These are phyloP conservation scores for Diadema setosum DNA, from an alignment of 35 echinoderm and acorn worm genomes.

Conservation along the genomic window DNA sequence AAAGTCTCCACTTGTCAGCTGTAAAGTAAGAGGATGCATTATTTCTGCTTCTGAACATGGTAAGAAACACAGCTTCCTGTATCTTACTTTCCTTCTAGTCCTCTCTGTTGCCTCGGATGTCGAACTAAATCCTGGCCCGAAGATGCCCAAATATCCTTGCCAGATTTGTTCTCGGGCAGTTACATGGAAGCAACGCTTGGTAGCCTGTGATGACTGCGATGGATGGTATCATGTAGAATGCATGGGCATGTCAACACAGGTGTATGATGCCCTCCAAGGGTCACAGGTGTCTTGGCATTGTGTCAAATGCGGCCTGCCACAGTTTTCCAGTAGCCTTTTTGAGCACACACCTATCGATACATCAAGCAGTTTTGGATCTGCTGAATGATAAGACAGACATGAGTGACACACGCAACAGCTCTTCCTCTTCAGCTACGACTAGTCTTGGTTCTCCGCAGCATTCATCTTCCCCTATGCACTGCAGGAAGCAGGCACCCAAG, in stretches of 20 bases:
- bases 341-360: neutral
- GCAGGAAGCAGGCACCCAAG: neutral
- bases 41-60: too few species aligned
- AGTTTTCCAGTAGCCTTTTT: constrained; percentile 22
- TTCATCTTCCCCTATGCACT: neutral
- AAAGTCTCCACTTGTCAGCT: too few species aligned
- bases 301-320: constrained; percentile 21
- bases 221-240: constrained; percentile 33
- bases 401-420: too few species aligned
- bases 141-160: too few species aligned
- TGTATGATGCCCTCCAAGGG: neutral
- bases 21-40: too few species aligned
- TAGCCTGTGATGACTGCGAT: constrained; percentile 28
- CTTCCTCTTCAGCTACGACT: neutral
- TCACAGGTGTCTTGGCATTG: constrained; percentile 26
- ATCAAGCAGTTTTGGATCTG: neutral
- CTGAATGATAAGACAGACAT: neutral
- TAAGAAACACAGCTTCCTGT: too few species aligned
- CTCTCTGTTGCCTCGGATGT: too few species aligned
- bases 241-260: constrained; percentile 44
- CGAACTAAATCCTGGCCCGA: too few species aligned
- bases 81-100: too few species aligned
- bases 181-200: constrained; percentile 2
- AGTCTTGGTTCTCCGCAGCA: neutral
- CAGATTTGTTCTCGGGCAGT: too few species aligned